These are phyloP conservation scores for Phrynocephalus guinanensis DNA, from an alignment of 2,797 vertebrate species.

Conservation along the genomic window DNA sequence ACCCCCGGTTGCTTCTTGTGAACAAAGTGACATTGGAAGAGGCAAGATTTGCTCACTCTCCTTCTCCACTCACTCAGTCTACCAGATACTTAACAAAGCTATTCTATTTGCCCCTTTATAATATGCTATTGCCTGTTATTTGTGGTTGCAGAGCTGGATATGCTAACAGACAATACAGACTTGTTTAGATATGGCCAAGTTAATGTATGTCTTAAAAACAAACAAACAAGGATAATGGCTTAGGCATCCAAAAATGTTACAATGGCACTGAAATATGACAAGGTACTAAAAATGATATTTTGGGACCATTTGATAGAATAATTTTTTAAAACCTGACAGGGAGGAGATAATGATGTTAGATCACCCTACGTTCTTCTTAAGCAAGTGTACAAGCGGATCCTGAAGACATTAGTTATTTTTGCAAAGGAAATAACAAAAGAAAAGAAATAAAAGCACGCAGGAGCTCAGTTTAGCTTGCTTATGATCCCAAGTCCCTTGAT, in stretches of 20 bases:
- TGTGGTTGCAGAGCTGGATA: background rate
- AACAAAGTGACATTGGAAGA: no score
- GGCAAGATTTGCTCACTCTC: no score
- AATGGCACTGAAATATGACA: background rate
- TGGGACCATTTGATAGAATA: background rate
- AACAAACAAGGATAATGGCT: background rate
- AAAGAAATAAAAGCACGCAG: background rate
- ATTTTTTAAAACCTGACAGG: background rate
- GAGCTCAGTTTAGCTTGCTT: background rate
- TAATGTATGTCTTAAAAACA: background rate
- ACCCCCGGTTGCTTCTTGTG: no score
- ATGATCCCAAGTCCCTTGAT: background rate
- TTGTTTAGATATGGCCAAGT: background rate
- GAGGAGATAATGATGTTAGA: background rate
- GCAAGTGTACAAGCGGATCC: background rate
- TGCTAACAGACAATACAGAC: background rate
- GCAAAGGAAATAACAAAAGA: background rate
- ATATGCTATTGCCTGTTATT: background rate
- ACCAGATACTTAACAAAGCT: no score
- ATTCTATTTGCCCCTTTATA: background rate
- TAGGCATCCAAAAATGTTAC: background rate
- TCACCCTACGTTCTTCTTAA: background rate
- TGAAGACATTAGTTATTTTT: background rate
- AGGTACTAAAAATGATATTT: background rate
- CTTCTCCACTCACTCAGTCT: no score